phyloP scores from a whole-genome alignment of 2,888 invertebrate genomes.

The Machimus atricapillus region DNA sequence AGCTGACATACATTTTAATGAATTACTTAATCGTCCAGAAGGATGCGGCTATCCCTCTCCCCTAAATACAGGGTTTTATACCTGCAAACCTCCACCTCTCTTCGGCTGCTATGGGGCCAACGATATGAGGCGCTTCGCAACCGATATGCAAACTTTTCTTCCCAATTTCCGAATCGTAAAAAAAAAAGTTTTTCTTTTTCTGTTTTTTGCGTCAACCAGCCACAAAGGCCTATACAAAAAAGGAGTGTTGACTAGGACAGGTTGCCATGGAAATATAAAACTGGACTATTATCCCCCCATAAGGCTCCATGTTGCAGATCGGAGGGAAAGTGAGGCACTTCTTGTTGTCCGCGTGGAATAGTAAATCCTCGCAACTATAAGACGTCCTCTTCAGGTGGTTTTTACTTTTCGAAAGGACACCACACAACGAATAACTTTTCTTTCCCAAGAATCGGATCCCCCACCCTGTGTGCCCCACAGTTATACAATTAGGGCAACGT shows the following conservation, averaged over 20 bases:
- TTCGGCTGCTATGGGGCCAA: not conserved
- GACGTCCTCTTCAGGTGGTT: not conserved
- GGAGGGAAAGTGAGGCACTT: not conserved
- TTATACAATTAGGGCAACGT: not conserved
- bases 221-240: not conserved
- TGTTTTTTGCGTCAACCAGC: not conserved
- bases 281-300: not conserved
- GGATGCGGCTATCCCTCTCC: not conserved
- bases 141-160: not conserved
- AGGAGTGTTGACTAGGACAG: not conserved
- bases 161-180: not conserved
- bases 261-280: not conserved
- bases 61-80: not conserved
- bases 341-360: not conserved
- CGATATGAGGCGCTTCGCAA: not conserved
- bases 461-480: not conserved
- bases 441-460: not conserved
- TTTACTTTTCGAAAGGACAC: not conserved
- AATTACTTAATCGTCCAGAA: not conserved
- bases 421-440: not conserved
- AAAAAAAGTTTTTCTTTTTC: not conserved
- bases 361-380: not conserved
- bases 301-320: not conserved
- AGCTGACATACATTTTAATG: not conserved
- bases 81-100: not conserved